Conservation (phyloP, 2,888 invertebrate species). For the Watsonalla cultraria region DNA sequence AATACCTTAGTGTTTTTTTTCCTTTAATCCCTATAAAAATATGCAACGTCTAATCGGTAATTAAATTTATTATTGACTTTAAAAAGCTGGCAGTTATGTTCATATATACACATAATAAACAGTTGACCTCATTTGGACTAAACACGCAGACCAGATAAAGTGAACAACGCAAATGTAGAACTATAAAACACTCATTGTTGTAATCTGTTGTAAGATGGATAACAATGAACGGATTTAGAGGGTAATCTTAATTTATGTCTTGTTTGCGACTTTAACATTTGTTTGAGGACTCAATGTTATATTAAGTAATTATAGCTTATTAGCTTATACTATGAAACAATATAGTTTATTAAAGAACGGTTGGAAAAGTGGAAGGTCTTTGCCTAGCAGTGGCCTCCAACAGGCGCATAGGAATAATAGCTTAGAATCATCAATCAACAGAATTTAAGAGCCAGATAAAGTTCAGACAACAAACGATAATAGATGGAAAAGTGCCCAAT, state of each 20-base stretch:
- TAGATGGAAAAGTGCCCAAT: too few relatives aligned
- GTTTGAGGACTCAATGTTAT: background rate
- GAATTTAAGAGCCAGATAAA: too few relatives aligned
- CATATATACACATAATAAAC: background rate
- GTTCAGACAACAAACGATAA: too few relatives aligned
- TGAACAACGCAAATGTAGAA: constrained; percentile 20
- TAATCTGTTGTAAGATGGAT: constrained; percentile 5
- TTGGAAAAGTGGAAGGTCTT: too few relatives aligned
- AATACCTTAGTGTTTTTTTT: too few relatives aligned
- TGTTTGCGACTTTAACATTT: constrained; percentile 8
- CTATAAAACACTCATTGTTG: constrained; percentile 25
- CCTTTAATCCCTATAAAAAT: too few relatives aligned
- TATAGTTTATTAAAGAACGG: too few relatives aligned
- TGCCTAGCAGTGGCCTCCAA: too few relatives aligned
- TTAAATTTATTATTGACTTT: background rate
- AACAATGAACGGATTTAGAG: constrained; percentile 32
- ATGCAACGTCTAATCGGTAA: too few relatives aligned
- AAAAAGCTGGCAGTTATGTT: background rate
- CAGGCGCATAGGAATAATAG: too few relatives aligned
- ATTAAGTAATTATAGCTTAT: constrained; percentile 1
- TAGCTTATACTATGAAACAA: too few relatives aligned
- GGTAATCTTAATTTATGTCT: constrained; percentile 29
- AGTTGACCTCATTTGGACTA: constrained; percentile 10
- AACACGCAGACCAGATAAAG: constrained; percentile 18
- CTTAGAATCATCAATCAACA: too few relatives aligned